Percentiles rank a stretch among this genome's conserved stretches.
phyloP scores from a whole-genome alignment of 2,888 invertebrate species.

The Heliconius ethilla region DNA sequence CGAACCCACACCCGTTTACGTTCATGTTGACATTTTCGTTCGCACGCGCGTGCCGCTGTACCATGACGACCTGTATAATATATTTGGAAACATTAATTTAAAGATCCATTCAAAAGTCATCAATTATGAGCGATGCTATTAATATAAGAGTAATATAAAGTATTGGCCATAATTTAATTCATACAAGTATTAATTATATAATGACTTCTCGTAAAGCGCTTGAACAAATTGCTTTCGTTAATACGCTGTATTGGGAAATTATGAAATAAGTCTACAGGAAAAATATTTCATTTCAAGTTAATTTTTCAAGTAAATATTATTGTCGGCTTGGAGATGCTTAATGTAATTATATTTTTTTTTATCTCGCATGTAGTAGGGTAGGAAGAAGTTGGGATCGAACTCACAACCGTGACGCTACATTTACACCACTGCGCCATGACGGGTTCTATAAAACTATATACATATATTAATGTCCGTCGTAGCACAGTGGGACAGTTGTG shows the following conservation, averaged over 20 bases:
- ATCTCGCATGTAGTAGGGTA: too few species aligned
- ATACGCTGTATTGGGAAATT: slow-evolving; percentile 14
- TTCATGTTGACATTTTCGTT: too few species aligned
- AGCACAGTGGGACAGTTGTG: too few species aligned
- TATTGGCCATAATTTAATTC: slow-evolving; percentile 10
- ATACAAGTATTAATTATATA: slow-evolving; percentile 17
- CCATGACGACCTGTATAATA: too few species aligned
- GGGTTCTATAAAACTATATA: too few species aligned
- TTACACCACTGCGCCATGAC: too few species aligned
- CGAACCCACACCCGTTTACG: too few species aligned
- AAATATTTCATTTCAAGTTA: slow-evolving; percentile 1
- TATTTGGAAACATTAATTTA: neutral
- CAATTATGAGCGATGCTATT: neutral
- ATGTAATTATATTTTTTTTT: neutral
- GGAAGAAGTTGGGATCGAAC: too few species aligned
- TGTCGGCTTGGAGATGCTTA: neutral
- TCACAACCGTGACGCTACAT: too few species aligned
- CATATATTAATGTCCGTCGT: too few species aligned
- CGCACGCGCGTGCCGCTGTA: too few species aligned
- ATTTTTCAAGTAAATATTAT: neutral
- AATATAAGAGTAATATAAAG: slow-evolving; percentile 6
- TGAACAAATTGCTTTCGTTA: slow-evolving; percentile 17
- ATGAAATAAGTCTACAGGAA: slow-evolving; percentile 7
- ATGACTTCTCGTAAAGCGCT: slow-evolving; percentile 13
- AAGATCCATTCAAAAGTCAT: neutral